These are phyloP conservation scores for Picus viridis DNA, from an alignment of 2,797 vertebrate species.

Conservation along the genomic window DNA sequence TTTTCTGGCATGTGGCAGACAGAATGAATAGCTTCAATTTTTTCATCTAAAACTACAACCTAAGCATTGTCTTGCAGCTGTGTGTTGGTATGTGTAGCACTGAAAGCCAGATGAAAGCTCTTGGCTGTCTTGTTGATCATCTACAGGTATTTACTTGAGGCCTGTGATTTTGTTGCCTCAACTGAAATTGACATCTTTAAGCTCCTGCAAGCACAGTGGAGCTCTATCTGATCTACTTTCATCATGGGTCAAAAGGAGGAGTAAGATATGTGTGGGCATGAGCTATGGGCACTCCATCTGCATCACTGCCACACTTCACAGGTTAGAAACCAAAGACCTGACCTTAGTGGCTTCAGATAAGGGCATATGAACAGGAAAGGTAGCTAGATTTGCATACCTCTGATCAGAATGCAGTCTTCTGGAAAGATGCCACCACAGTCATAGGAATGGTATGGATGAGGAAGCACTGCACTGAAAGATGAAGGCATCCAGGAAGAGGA, in stretches of 20 bases:
- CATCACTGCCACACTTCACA: background rate
- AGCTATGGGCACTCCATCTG: background rate
- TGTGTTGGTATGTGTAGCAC: fast-evolving
- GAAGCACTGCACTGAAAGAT: background rate
- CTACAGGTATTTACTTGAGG: background rate
- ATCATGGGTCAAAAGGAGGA: background rate
- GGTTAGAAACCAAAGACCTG: background rate
- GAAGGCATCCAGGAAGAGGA: constrained; percentile 1
- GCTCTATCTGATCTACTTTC: background rate
- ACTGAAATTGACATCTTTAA: background rate
- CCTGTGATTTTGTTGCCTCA: background rate
- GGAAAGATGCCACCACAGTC: background rate
- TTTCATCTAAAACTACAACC: background rate
- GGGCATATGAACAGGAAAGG: background rate
- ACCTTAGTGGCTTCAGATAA: background rate
- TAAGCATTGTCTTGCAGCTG: background rate
- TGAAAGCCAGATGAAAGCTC: background rate
- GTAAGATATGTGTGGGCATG: fast-evolving
- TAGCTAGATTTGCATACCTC: background rate
- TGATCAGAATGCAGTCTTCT: background rate
- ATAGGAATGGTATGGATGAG: background rate
- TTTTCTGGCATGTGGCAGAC: background rate
- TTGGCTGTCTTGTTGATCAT: background rate
- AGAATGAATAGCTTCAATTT: background rate
- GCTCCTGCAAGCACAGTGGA: background rate